Evolutionary conservation across 2,888 invertebrate species (phyloP), one percentile per base, ranked within the genome.

Genomic region (Toxonevra muliebris): DNA sequence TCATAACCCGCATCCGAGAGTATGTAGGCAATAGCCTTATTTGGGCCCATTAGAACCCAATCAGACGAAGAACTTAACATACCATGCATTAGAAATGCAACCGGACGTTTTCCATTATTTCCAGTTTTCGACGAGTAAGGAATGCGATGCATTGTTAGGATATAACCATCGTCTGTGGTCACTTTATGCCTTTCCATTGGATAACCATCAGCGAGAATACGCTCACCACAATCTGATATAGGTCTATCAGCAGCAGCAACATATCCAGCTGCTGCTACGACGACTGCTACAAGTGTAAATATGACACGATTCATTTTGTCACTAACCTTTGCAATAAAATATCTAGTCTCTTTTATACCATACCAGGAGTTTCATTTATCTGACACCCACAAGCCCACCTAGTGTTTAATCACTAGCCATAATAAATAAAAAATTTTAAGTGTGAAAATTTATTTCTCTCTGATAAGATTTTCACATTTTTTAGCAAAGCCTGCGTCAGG

Each of bases 111-210:
- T 0, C 69, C 70, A 4, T 4, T 20, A 12, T 71, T 19, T 2
- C 70, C 72, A 10, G 68, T 66, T 61, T 75, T 75, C 0, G 74
- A 69, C 2, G 80, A 77, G 48, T 76, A 72, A 0, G 94, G 93
- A 75, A 96, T 95, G 69, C 96, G 89, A 77, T 95, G 95, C 66
- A 96, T 76, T 0, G 91, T 91, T 58, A 96, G 85, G 59, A 95
- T 87, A 80, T 93, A 97, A 11, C 93, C 95, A 82, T 96, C 96
- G 8, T 89, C 87, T 0, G 96, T 96, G 59, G 87, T 83, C 0
- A 93, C 87, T 0, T 87, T 86, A 76, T 94, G 93, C 0, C 89
- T 87, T 82, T 94, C 93, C 0, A 91, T 87, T 0, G 88, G 86
- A 80, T 93, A 94, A 20, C 81, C 80, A 77, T 82, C 75, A 20